Evolutionary conservation across 2,797 vertebrate genomes (phyloP).

Genomic region (Acrossocheilus wenchowensis): DNA sequence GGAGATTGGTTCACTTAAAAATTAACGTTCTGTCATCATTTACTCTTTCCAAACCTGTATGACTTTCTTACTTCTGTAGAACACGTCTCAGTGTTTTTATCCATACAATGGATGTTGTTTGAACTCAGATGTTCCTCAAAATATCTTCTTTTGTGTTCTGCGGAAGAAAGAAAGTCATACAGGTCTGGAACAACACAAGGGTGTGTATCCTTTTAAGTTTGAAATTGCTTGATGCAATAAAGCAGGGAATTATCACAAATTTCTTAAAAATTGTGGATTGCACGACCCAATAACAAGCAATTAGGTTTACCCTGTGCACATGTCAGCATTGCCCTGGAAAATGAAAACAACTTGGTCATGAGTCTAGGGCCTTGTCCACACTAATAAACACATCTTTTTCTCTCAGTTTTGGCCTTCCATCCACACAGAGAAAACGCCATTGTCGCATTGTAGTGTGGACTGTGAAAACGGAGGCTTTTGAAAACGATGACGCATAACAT

Average conservation of each 20-base stretch:
- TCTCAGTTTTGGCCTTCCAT: too few species aligned
- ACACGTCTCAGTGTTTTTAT: neutral
- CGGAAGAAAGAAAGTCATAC: neutral
- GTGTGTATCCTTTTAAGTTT: slow-evolving; percentile 17
- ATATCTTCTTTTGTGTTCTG: neutral
- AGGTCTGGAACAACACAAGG: neutral
- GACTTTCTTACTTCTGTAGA: neutral
- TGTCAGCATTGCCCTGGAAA: slow-evolving; percentile 2
- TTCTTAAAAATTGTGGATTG: slow-evolving; percentile 29
- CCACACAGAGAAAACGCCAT: too few species aligned
- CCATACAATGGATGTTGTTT: neutral
- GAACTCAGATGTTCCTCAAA: neutral
- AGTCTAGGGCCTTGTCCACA: neutral
- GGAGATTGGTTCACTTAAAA: slow-evolving; percentile 54
- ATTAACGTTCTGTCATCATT: neutral
- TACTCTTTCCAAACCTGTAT: neutral
- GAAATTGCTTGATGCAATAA: slow-evolving; percentile 23
- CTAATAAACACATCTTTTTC: too few species aligned
- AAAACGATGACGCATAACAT: too few species aligned
- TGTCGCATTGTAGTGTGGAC: too few species aligned
- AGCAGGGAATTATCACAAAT: slow-evolving; percentile 35
- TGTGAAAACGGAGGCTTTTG: too few species aligned
- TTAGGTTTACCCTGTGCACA: neutral
- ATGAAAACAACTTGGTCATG: neutral
- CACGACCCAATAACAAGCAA: slow-evolving; percentile 22